Conservation (phyloP, 2,113 vertebrate species). For the Etheostoma cragini region DNA sequence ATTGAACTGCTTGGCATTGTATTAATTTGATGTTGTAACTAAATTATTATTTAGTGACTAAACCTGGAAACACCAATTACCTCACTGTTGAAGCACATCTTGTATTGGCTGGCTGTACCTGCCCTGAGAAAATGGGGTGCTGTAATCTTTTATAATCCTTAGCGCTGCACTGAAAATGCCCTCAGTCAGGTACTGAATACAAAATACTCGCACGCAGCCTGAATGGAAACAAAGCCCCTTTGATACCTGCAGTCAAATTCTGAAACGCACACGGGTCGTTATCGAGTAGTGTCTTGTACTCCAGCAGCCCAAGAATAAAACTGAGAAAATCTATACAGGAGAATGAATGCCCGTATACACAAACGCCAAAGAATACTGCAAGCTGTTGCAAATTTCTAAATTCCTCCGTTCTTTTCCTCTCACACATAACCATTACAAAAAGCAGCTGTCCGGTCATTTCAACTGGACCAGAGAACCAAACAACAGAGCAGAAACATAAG, state of each 20-base stretch:
- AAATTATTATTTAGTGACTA: conserved; percentile 23
- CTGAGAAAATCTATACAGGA: neutral
- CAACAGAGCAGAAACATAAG: conserved; percentile 26
- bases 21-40: conserved; percentile 13
- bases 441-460: conserved; percentile 31
- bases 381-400: conserved; percentile 19
- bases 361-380: neutral
- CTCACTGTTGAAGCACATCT: conserved; percentile 26
- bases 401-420: neutral
- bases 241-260: conserved; percentile 29
- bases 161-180: conserved; percentile 49
- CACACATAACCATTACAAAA: conserved; percentile 3
- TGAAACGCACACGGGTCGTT: conserved; percentile 19
- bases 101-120: conserved; percentile 38
- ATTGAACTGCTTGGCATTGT: neutral
- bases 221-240: conserved; percentile 12
- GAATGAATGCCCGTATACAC: neutral
- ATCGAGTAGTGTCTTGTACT: neutral
- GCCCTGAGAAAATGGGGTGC: conserved; percentile 63
- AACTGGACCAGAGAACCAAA: conserved; percentile 33
- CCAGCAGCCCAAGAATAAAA: neutral
- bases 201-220: conserved; percentile 29
- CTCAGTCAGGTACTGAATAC: conserved; percentile 62
- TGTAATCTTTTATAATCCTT: conserved; percentile 72
- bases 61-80: conserved; percentile 49